Evolutionary conservation across 2,113 vertebrate genomes (phyloP), one percentile per base, ranked within the genome.

Genomic region (Larimichthys crocea): DNA sequence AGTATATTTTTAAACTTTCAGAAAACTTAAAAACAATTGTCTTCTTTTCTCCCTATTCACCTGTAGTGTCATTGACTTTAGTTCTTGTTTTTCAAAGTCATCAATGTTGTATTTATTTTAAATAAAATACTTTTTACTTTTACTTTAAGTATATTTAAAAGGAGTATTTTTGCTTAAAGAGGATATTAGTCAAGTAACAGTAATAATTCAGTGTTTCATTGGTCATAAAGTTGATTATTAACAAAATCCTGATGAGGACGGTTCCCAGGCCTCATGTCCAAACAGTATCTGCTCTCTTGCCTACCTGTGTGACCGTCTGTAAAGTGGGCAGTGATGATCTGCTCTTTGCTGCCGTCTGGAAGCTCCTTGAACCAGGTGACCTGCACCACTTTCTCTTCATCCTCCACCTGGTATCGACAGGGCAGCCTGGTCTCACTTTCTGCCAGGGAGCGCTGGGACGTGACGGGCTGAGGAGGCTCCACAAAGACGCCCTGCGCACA

Each of bases 361-460:
- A 91, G 85, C 44, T 88, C 86, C 79, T 92, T 94, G 71, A 49
- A 74, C 95, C 95, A 96, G 22, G 92, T 93, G 75, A 96, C 94
- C 83, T 96, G 95, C 74, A 96, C 90, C 87, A 93, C 84, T 40
- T 68, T 76, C 63, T 92, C 56, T 0, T 4, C 79, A 0, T 1
- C 48, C 26, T 66, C 29, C 9, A 12, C 69, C 75, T 66, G 64
- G 76, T 93, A 96, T 16, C 24, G 86, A 6, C 95, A 96, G 65
- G 94, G 94, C 3, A 96, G 90, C 8, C 90, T 76, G 7, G 93
- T 94, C 81, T 82, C 57, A 5, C 63, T 52, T 44, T 94, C 94
- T 0, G 90, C 66, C 57, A 90, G 7, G 8, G 93, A 88, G 55
- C 50, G 85, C 46, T 84, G 64, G 6, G 69, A 19, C 48, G 84